phyloP scores from a whole-genome alignment of 2,888 invertebrate genomes.

The Xestia ashworthii region DNA sequence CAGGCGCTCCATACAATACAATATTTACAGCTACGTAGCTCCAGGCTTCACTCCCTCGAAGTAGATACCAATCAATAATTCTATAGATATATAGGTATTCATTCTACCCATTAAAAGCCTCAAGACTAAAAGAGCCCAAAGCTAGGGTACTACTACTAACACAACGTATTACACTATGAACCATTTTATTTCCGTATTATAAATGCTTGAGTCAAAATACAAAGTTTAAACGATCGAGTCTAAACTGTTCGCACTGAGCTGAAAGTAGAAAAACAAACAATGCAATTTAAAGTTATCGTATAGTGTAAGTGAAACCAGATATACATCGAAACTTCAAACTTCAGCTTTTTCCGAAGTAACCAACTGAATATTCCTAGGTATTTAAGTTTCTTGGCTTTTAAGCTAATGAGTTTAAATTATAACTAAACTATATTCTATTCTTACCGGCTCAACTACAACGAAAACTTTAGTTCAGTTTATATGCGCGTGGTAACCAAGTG shows the following conservation, averaged over 20 bases:
- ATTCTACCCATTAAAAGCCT: conserved; percentile 40
- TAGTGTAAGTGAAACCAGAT: background rate
- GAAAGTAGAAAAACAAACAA: background rate
- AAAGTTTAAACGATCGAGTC: background rate
- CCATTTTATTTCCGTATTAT: background rate
- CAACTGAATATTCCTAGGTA: background rate
- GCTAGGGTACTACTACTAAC: conserved; percentile 4
- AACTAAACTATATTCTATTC: background rate
- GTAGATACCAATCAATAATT: conserved; percentile 62
- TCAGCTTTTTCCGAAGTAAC: background rate
- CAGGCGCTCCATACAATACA: conserved; percentile 36
- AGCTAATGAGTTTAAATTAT: background rate
- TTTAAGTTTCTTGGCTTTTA: background rate
- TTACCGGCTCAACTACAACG: background rate
- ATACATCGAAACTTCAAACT: background rate
- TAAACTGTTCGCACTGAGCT: background rate
- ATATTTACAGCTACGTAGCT: conserved; percentile 47
- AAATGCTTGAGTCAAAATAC: background rate
- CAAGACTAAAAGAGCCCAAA: conserved; percentile 32
- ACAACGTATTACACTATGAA: background rate
- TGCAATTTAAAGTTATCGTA: background rate
- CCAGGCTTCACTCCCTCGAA: conserved; percentile 38
- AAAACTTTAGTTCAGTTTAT: background rate
- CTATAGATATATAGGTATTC: conserved; percentile 43
- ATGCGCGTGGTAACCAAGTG: background rate